Evolutionary conservation across 2,797 vertebrate species (phyloP).

Genomic region (Anas georgica): DNA sequence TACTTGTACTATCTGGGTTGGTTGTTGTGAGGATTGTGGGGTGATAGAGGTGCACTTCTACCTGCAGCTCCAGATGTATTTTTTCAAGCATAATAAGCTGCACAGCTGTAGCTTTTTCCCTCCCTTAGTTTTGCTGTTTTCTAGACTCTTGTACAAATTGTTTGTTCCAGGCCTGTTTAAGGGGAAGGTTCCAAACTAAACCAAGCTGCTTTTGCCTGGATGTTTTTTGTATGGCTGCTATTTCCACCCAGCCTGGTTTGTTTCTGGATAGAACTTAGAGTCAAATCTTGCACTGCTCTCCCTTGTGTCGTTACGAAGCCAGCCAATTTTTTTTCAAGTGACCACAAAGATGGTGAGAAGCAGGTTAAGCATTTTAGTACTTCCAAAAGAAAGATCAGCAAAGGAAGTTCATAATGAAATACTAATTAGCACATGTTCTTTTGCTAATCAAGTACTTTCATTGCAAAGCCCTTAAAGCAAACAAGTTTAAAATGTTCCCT

Average conservation of each 20-base stretch:
- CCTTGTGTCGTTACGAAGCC: neutral
- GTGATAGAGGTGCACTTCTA: neutral
- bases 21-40: neutral
- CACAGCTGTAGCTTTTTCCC: neutral
- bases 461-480: neutral
- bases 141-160: neutral
- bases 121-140: neutral
- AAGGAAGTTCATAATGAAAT: neutral
- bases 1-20: neutral
- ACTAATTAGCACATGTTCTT: neutral
- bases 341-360: neutral
- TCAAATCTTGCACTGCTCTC: neutral
- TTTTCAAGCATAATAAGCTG: neutral
- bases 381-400: neutral
- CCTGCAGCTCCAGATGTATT: neutral
- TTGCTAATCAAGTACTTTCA: neutral
- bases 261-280: neutral
- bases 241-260: neutral
- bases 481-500: neutral
- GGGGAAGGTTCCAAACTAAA: neutral
- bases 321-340: neutral
- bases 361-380: neutral
- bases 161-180: neutral
- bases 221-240: neutral
- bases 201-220: neutral